Evolutionary conservation across 2,797 vertebrate genomes (phyloP), one percentile per base, ranked within the genome.

Genomic region (Botia almorhae): DNA sequence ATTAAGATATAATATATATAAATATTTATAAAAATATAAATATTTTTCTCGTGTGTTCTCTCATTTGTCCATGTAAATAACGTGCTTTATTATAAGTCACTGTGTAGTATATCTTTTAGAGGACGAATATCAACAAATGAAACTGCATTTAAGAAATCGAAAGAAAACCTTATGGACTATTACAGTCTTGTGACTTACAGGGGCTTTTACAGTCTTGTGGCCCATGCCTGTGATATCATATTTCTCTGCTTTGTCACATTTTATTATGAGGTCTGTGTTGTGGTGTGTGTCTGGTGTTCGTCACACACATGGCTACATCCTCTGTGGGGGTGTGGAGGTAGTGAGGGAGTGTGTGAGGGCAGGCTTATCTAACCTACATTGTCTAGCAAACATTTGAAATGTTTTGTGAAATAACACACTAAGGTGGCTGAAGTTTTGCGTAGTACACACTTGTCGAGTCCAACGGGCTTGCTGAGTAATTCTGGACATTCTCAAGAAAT

Each of bases 301-400:
- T 82, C 87, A 86, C 51, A 80, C 23, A n/a, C 23, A 80, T 80
- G 70, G 74, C 78, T 58, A 68, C 67, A 80, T 61, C 61, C 70
- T 73, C 70, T 80, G 78, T 73, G 78, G 61, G 23, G 68, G 61
- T 60, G 50, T 80, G 61, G 33, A 67, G 50, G 68, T 80, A 74
- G 68, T 61, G 58, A 43, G 39, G 6, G 6, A 51, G 36, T 33
- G n/a, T 23, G 61, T 67, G 50, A 67, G 69, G 69, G 8, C 78
- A 43, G 21, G 36, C 61, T 58, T 74, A 33, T 80, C 78, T 74
- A 23, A 14, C 46, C 5, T 14, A 16, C 67, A 67, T 19, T 67
- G 16, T 67, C 17, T n/a, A 67, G 7, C 67, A 11, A 7, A 60
- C 67, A 63, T 78, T 78, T 53, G 26, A 36, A 53, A 17, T 61